Evolutionary conservation across 2,888 invertebrate species (phyloP).

Genomic region (Archips xylosteana): DNA sequence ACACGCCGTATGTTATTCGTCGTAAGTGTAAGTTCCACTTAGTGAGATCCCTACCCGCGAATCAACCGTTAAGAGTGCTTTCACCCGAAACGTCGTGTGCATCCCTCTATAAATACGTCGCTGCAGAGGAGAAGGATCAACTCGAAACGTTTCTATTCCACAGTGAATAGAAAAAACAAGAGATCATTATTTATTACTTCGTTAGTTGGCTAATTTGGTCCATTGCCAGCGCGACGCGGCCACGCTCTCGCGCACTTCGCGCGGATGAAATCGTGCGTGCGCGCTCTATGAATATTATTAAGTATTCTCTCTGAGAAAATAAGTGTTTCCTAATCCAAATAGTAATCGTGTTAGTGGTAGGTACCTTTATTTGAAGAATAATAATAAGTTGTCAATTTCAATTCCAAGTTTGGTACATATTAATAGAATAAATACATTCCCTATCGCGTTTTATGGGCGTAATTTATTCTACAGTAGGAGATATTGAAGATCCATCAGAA

Average conservation of each 20-base stretch:
- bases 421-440: slow-evolving; percentile 38
- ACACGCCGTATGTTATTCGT: slow-evolving; percentile 67
- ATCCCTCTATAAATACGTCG: slow-evolving; percentile 76
- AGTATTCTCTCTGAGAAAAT: slow-evolving; percentile 34
- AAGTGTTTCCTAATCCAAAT: slow-evolving; percentile 34
- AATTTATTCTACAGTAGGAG: slow-evolving; percentile 69
- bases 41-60: slow-evolving; percentile 74
- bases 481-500: slow-evolving; percentile 82
- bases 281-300: slow-evolving; percentile 54
- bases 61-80: slow-evolving; percentile 81
- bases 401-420: slow-evolving; percentile 1
- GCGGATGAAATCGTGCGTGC: slow-evolving; percentile 80
- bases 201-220: slow-evolving; percentile 85
- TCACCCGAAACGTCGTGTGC: slow-evolving; percentile 83
- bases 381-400: neutral
- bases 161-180: slow-evolving; percentile 83
- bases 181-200: slow-evolving; percentile 85
- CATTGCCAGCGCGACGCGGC: slow-evolving; percentile 78
- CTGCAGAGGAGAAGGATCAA: slow-evolving; percentile 71
- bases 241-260: slow-evolving; percentile 79
- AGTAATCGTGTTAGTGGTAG: slow-evolving; percentile 18
- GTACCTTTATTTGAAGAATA: slow-evolving; percentile 13
- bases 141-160: slow-evolving; percentile 81
- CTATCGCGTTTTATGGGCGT: slow-evolving; percentile 48
- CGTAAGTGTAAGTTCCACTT: slow-evolving; percentile 58